Evolutionary conservation across 1,140 invertebrate genomes (phyloP).

Genomic region (Bombus waltoni): DNA sequence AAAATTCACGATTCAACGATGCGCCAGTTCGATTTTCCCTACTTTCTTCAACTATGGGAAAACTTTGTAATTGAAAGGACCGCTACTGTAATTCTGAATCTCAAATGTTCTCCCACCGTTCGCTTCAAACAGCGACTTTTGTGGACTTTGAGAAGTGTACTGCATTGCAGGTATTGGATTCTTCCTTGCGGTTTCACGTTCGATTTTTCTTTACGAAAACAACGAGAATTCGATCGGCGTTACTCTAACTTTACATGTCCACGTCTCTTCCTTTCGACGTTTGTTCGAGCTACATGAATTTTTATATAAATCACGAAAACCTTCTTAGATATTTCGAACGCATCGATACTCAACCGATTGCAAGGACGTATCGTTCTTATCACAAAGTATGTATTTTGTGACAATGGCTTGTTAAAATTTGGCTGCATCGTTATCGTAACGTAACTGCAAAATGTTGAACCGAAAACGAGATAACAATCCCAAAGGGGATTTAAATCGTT

Average conservation of each 20-base stretch:
- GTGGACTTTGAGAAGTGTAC: not conserved
- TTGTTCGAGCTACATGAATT: too few species aligned
- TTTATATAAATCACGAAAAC: too few species aligned
- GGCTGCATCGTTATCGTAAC: not conserved
- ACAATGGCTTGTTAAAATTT: not conserved
- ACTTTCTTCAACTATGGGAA: too few species aligned
- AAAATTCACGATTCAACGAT: too few species aligned
- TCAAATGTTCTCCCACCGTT: not conserved
- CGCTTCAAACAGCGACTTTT: not conserved
- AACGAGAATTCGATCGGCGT: not conserved
- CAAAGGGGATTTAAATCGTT: not conserved
- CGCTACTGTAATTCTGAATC: not conserved
- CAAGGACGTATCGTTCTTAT: not conserved
- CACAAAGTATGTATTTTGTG: not conserved
- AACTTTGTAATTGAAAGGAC: slow-evolving; percentile 17
- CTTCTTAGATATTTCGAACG: not conserved
- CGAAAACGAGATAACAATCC: not conserved
- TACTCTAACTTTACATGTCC: too few species aligned
- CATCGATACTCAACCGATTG: not conserved
- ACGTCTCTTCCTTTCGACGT: too few species aligned
- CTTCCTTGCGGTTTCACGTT: not conserved
- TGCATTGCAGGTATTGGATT: slow-evolving; percentile 18
- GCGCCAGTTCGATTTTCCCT: too few species aligned
- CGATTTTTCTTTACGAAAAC: not conserved
- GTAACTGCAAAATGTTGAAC: not conserved